Base-by-base conservation (phyloP, 1,140 invertebrate species). In the Arctopsyche grandis region DNA sequence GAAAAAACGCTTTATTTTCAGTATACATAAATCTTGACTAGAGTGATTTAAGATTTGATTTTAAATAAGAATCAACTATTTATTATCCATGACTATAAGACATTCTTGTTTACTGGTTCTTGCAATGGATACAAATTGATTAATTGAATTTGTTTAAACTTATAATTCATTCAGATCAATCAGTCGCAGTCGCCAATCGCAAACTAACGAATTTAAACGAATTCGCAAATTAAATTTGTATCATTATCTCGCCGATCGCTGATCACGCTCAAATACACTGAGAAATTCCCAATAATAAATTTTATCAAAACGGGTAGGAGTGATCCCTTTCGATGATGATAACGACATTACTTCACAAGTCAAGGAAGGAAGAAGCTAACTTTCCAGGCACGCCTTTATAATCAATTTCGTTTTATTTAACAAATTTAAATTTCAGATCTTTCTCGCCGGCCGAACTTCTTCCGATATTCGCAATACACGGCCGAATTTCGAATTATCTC, bases 351-450 rank as follows among this genome's bases (percentile, higher is more conserved):
- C 63, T 29, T 66, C 63, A 66, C 9, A 26, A 66, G 63, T 66
- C 63, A 29, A 12, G 21, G 12, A 66, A 66, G 63, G 22, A 10
- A 63, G 7, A 5, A 14, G 63, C 63, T 22, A 19, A 21, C 21
- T 38, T 38, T 38, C 7, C 29, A 1, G 29, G 63, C 9, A 38
- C 63, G 63, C 63, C 12, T 16, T 52, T 22, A 66, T n/a, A 66
- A 66, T 66, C 63, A 66, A 66, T 66, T 66, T 66, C 24, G 24
- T 66, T 66, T 66, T 66, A 66, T 66, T 66, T 66, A 66, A 66
- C 19, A 66, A 66, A 66, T 66, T 66, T 66, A 66, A 66, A 66
- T 26, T 66, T 66, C 63, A 22, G 63, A 66, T 66, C 24, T 29
- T 66, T 66, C 63, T 22, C 9, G 22, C 0, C 63, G 22, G 24